These are phyloP conservation scores for Phenganax subtilis DNA, from an alignment of 92 coral and sea anemone genomes.

Conservation along the genomic window DNA sequence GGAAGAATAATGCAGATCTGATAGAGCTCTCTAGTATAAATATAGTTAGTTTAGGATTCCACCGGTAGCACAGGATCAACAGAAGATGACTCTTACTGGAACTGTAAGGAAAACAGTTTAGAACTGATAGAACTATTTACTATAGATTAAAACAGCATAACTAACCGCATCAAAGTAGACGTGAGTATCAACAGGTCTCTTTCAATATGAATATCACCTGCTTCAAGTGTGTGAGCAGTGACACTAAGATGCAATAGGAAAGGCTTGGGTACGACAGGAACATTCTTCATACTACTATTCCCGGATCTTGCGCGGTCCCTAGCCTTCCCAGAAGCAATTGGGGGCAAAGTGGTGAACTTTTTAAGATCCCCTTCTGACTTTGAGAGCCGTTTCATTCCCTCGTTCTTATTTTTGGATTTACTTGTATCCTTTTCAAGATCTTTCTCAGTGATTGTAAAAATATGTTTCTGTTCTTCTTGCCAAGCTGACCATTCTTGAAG, in stretches of 20 bases:
- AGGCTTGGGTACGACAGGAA: constrained; percentile 78
- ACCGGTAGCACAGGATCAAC: not conserved
- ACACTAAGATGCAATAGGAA: constrained; percentile 86
- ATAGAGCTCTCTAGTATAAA: no score
- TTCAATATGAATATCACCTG: constrained; percentile 60
- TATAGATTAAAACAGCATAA: not conserved
- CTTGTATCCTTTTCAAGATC: constrained; percentile 50
- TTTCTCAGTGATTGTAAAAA: constrained; percentile 86
- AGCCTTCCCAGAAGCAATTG: constrained; percentile 63
- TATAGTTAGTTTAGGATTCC: no score
- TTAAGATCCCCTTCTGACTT: constrained; percentile 88
- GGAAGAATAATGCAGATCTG: no score
- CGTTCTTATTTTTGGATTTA: constrained; percentile 38
- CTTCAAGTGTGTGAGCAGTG: constrained; percentile 74
- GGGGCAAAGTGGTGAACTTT: constrained; percentile 84
- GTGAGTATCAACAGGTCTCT: constrained; percentile 3
- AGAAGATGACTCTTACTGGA: not conserved
- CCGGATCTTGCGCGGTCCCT: constrained; percentile 27
- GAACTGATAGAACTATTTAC: not conserved
- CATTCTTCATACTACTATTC: constrained; percentile 17
- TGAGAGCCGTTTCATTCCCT: constrained; percentile 47
- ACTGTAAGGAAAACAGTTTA: no score
- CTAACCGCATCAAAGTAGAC: constrained; percentile 39
- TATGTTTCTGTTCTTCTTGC: constrained; percentile 80
- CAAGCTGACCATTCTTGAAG: constrained; percentile 76